Base-by-base conservation (phyloP, 2,797 vertebrate species). In the Chanos chanos region DNA sequence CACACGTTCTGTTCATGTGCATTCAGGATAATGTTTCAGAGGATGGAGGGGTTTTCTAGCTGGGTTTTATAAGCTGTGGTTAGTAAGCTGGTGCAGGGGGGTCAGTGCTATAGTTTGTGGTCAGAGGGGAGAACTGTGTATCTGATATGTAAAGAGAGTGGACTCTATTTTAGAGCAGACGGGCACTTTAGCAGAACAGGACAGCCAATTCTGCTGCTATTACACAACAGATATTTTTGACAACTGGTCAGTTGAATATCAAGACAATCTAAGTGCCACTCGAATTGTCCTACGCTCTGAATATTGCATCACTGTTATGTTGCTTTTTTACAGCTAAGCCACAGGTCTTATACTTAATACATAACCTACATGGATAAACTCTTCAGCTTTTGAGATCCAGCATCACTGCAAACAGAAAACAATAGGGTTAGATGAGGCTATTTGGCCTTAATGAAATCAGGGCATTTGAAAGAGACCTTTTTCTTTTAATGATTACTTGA, bases 301-400 rank as follows among this genome's bases (percentile, higher is more conserved):
- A 7, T 16, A 15, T 1, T 13, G 22, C 21, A 19, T 18, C 9
- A 34, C 27, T 16, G 19, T 43, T 4, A 40, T 5, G 24, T 24
- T 8, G 7, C n/a, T 4, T 56, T 19, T 33, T 27, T 47, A 34
- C 5, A 37, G n/a, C n/a, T n/a, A n/a, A n/a, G 30, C 15, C 12
- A 48, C 9, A 28, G 24, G 53, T 52, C 77, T 64, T 65, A 69
- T 64, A 66, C 77, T 77, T 50, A 64, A 76, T 60, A 37, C 66
- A 24, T 45, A 60, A 89, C 95, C 89, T 97, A 98, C 94, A 93
- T 93, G 83, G 92, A 94, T 86, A 95, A 88, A 83, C 82, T 89
- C 78, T 77, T 79, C 60, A 84, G 71, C 21, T 71, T 78, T 67
- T 88, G 78, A 77, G 72, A 19, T 80, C 82, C 87, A 69, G 62